Evolutionary conservation across 2,113 vertebrate genomes (phyloP).

Genomic region (Coracopsis vasa): DNA sequence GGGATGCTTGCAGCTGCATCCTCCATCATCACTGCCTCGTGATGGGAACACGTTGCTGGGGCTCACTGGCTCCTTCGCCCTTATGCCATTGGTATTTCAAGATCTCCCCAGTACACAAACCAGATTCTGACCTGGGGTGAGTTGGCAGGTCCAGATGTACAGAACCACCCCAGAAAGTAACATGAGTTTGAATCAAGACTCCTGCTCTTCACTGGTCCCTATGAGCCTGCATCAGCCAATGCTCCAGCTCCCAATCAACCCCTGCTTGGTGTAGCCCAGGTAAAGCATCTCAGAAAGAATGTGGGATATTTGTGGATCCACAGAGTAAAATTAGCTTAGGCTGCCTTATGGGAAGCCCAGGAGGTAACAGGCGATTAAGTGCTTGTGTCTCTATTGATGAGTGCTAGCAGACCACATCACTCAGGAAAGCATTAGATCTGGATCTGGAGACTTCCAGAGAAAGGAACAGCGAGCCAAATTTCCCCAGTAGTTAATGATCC

Average conservation of each 20-base stretch:
- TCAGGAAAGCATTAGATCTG: accelerated
- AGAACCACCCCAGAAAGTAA: neutral
- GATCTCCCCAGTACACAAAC: neutral
- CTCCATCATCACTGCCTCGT: neutral
- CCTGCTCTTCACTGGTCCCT: neutral
- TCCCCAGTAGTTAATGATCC: neutral
- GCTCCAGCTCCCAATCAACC: neutral
- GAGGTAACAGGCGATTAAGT: accelerated
- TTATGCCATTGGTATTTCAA: neutral
- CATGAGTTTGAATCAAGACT: neutral
- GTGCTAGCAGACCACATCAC: accelerated
- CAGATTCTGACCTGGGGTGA: neutral
- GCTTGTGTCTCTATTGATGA: neutral
- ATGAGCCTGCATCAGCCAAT: accelerated
- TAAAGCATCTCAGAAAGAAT: neutral
- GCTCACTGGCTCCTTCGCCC: neutral
- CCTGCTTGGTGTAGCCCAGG: accelerated
- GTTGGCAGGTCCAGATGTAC: neutral
- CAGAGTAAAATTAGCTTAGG: accelerated
- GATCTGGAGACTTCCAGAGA: neutral
- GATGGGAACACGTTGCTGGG: neutral
- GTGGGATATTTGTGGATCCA: accelerated
- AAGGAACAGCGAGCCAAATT: accelerated
- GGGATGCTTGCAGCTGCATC: neutral
- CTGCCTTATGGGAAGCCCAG: neutral